Evolutionary conservation across 2,113 vertebrate genomes (phyloP).

Genomic region (Lepisosteus oculatus): DNA sequence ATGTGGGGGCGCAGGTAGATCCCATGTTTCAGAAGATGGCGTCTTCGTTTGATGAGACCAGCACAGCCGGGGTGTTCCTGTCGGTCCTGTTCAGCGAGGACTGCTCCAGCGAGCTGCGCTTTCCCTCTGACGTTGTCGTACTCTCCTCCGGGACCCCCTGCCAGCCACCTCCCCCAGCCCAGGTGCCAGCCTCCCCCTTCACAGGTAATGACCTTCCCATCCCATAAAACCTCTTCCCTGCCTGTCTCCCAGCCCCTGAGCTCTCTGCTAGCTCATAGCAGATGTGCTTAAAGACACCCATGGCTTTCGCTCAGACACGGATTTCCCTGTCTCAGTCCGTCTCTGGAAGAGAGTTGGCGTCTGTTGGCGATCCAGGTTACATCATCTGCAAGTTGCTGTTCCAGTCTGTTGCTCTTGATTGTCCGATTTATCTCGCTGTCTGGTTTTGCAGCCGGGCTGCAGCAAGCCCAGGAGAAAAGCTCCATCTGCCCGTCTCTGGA

Average conservation of each 20-base stretch:
- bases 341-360: too few species aligned
- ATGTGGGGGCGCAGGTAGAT: slow-evolving; percentile 52
- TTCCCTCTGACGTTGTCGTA: slow-evolving; percentile 66
- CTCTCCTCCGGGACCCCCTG: slow-evolving; percentile 60
- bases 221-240: too few species aligned
- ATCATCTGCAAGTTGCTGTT: too few species aligned
- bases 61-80: slow-evolving; percentile 80
- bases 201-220: slow-evolving; percentile 41
- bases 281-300: too few species aligned
- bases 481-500: slow-evolving; percentile 83
- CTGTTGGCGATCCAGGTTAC: too few species aligned
- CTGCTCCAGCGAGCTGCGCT: slow-evolving; percentile 76
- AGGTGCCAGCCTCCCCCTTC: slow-evolving; percentile 53
- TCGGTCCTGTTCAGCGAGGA: slow-evolving; percentile 67
- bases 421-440: slow-evolving; percentile 6
- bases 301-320: too few species aligned
- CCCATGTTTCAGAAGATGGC: slow-evolving; percentile 87
- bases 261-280: too few species aligned
- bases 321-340: too few species aligned
- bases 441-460: slow-evolving; percentile 60
- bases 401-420: too few species aligned
- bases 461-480: slow-evolving; percentile 64
- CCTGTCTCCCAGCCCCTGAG: too few species aligned
- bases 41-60: slow-evolving; percentile 84
- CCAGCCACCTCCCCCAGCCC: slow-evolving; percentile 48